phyloP scores from a whole-genome alignment of 2,113 vertebrate genomes.

The Fukomys damarensis region DNA sequence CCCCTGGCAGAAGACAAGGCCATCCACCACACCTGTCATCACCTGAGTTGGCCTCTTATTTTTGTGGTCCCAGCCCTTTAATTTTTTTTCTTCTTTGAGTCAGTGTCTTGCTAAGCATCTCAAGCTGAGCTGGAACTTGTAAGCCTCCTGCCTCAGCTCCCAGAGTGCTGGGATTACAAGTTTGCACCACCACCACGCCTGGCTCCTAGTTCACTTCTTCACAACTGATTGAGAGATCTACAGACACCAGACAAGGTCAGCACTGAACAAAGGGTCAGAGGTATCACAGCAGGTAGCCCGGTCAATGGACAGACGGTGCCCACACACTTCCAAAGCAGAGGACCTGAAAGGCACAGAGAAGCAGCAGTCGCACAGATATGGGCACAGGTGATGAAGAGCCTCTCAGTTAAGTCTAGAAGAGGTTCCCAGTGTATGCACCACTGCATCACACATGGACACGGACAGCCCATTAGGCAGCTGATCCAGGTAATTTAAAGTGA shows the following conservation, averaged over 20 bases:
- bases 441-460: not conserved
- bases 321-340: not conserved
- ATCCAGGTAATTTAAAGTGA: not conserved
- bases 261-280: not conserved
- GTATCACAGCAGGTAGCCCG: not conserved
- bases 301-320: not conserved
- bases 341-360: not conserved
- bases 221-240: not conserved
- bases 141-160: not conserved
- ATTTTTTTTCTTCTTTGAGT: not conserved
- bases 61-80: not conserved
- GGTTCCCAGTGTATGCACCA: not conserved
- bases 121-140: not conserved
- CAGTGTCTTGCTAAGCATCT: not conserved
- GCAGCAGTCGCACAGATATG: not conserved
- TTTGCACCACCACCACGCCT: not conserved
- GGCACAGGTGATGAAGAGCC: not conserved
- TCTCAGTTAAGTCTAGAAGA: not conserved
- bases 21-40: not conserved
- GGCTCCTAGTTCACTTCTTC: too few species aligned
- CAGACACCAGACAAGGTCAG: not conserved
- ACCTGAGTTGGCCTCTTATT: not conserved
- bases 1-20: not conserved
- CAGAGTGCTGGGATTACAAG: not conserved
- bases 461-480: not conserved